A percentile compares a stretch with the other conserved stretches of the same genome.
Evolutionary conservation across 2,888 invertebrate species (phyloP).

Genomic region (Temnothorax ravouxi): DNA sequence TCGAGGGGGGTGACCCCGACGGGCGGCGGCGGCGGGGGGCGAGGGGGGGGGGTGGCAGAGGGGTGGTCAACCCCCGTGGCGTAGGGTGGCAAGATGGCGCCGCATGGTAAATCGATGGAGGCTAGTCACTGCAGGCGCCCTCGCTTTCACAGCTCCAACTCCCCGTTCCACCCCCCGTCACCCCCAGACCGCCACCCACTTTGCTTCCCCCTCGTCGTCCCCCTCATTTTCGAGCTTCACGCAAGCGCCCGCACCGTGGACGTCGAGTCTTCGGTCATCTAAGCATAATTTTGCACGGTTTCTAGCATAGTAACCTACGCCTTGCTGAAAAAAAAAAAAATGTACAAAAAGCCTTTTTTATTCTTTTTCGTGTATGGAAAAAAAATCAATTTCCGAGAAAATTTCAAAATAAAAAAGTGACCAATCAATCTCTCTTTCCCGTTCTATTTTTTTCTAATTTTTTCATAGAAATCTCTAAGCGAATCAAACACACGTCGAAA

Average conservation of each 20-base stretch:
- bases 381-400: slow-evolving; percentile 39
- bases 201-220: slow-evolving; percentile 73
- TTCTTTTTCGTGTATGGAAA: slow-evolving; percentile 29
- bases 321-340: slow-evolving; percentile 46
- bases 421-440: neutral
- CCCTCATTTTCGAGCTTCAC: slow-evolving; percentile 85
- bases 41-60: slow-evolving; percentile 67
- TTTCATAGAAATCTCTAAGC: neutral
- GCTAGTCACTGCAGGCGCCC: slow-evolving; percentile 86
- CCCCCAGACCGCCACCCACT: slow-evolving; percentile 78
- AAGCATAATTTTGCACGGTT: slow-evolving; percentile 74
- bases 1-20: slow-evolving; percentile 65
- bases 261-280: slow-evolving; percentile 74
- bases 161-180: slow-evolving; percentile 65
- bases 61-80: slow-evolving; percentile 85
- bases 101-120: slow-evolving; percentile 86
- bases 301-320: slow-evolving; percentile 56
- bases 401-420: neutral
- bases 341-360: slow-evolving; percentile 38
- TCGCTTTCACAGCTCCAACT: slow-evolving; percentile 82
- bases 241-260: slow-evolving; percentile 82
- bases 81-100: slow-evolving; percentile 86
- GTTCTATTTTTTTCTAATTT: neutral
- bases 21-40: slow-evolving; percentile 65
- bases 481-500: neutral